Percentiles rank a stretch among this genome's conserved stretches.
phyloP scores from a whole-genome alignment of 2,797 vertebrate species.

The Xiphophorus birchmanni region DNA sequence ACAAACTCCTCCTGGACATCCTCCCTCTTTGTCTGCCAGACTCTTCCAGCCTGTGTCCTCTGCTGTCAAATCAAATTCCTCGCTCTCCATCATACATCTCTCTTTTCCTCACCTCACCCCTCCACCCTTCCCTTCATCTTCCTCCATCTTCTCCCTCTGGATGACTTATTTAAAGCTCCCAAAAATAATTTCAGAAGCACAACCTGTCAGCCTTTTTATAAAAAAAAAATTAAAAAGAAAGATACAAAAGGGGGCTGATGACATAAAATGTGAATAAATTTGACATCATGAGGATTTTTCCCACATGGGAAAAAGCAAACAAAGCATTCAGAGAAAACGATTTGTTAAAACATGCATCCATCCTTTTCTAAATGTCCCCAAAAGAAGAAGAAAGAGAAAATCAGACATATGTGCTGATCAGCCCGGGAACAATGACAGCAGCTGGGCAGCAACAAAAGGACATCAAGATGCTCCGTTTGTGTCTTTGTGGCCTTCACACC shows the following conservation, averaged over 20 bases:
- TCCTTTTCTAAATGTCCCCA: slow-evolving; percentile 17
- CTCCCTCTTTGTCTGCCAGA: slow-evolving; percentile 38
- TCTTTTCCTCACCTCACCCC: slow-evolving; percentile 28
- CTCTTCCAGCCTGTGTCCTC: slow-evolving; percentile 41
- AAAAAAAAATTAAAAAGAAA: background rate
- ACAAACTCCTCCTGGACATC: slow-evolving; percentile 33
- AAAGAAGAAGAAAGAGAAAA: background rate
- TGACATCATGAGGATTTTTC: background rate
- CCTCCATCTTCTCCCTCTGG: slow-evolving; percentile 27
- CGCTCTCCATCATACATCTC: slow-evolving; percentile 45
- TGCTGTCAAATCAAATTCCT: slow-evolving; percentile 54
- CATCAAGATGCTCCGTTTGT: slow-evolving; percentile 28
- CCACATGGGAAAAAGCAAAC: slow-evolving; percentile 22
- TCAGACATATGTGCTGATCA: background rate
- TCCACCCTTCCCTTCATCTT: slow-evolving; percentile 31
- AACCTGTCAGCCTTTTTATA: background rate
- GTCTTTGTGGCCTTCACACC: slow-evolving; percentile 61
- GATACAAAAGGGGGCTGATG: background rate
- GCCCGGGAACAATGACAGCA: slow-evolving; percentile 53
- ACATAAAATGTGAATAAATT: background rate
- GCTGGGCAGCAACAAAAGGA: slow-evolving; percentile 47
- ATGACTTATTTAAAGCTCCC: slow-evolving; percentile 37
- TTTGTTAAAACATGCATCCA: slow-evolving; percentile 20
- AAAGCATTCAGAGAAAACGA: slow-evolving; percentile 12
- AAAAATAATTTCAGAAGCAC: slow-evolving; percentile 16